Percentiles rank a stretch among this genome's conserved stretches.
Evolutionary conservation across 2,113 vertebrate genomes (phyloP).

Genomic region (Passer domesticus): DNA sequence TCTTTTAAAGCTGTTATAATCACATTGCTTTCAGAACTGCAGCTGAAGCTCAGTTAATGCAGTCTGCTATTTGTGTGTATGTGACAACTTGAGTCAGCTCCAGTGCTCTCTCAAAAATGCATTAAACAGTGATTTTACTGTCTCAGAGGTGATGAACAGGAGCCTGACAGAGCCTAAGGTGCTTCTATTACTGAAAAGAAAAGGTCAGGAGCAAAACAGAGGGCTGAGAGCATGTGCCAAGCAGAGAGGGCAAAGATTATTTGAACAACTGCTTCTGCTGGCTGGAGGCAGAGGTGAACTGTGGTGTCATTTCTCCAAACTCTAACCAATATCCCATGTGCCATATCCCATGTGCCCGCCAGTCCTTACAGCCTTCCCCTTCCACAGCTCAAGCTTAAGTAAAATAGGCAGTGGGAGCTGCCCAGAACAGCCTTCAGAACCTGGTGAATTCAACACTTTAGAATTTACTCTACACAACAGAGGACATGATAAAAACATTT

Average conservation of each 20-base stretch:
- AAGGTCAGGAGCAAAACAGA: not conserved
- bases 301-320: accelerated
- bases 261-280: not conserved
- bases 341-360: too few relatives aligned
- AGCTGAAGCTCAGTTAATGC: not conserved
- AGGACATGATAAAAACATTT: not conserved
- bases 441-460: not conserved
- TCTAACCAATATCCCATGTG: not conserved
- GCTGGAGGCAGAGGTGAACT: not conserved
- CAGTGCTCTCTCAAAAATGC: not conserved
- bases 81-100: not conserved
- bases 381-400: not conserved
- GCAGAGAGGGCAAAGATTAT: not conserved
- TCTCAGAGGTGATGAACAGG: not conserved
- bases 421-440: accelerated
- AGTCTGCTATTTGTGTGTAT: not conserved
- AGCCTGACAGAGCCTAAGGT: not conserved
- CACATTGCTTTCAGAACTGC: conserved; percentile 6
- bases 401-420: not conserved
- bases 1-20: conserved; percentile 44
- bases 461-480: not conserved
- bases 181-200: not conserved
- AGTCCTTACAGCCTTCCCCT: not conserved
- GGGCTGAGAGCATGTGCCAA: not conserved
- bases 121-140: not conserved